phyloP scores from a whole-genome alignment of 2,113 vertebrate genomes.

The Arvicanthis niloticus region DNA sequence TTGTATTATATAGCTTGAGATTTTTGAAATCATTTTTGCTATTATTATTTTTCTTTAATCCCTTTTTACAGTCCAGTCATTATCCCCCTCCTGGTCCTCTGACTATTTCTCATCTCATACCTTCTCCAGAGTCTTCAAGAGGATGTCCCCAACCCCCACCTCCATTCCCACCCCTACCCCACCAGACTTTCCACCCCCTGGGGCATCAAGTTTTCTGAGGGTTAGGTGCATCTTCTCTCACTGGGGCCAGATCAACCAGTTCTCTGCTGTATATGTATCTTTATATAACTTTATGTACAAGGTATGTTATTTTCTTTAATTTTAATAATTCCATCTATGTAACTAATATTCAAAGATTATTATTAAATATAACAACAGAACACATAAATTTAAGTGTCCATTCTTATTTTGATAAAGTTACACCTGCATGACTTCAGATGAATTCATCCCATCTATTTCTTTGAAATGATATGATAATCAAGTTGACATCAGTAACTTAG shows the following conservation, averaged over 20 bases:
- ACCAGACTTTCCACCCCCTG: no score
- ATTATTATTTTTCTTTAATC: no score
- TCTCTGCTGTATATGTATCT: no score
- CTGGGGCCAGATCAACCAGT: no score
- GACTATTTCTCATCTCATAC: no score
- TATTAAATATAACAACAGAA: neutral
- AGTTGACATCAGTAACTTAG: slow-evolving; percentile 17
- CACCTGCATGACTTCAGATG: neutral
- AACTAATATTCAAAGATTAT: neutral
- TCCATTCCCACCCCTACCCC: no score
- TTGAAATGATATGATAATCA: neutral
- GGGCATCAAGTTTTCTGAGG: no score
- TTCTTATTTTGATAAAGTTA: slow-evolving; percentile 44
- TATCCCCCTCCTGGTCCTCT: no score
- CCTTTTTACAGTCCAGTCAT: no score
- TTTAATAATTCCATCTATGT: neutral
- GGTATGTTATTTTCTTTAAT: neutral
- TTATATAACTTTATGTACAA: neutral
- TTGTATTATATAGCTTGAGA: neutral
- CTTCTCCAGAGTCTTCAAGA: no score
- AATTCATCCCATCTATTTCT: neutral
- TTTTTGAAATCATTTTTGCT: neutral
- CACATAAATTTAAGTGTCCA: neutral
- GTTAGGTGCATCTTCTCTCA: no score
- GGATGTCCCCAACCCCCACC: no score